phyloP scores from a whole-genome alignment of 2,113 vertebrate species.

The Hippotragus niger region DNA sequence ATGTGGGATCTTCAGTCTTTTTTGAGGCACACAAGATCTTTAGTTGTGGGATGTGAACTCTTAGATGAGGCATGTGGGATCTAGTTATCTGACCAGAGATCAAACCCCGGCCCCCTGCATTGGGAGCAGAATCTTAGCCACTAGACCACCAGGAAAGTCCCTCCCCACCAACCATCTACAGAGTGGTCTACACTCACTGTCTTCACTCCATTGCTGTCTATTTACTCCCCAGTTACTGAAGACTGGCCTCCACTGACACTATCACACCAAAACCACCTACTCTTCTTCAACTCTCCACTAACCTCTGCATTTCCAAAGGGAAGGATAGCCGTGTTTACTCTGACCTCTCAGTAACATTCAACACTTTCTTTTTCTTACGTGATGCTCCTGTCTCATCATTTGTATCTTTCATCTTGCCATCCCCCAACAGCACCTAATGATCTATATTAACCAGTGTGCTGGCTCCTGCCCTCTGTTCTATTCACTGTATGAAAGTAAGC shows the following conservation, averaged over 20 bases:
- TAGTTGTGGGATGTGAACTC: background rate
- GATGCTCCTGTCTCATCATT: background rate
- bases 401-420: background rate
- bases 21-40: background rate
- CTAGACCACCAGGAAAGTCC: background rate
- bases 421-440: background rate
- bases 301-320: background rate
- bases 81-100: background rate
- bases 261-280: background rate
- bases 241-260: background rate
- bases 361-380: background rate
- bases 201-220: background rate
- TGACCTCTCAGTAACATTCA: background rate
- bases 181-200: background rate
- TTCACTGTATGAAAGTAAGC: no score
- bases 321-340: background rate
- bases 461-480: background rate
- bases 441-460: background rate
- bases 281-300: background rate
- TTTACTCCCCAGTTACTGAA: background rate
- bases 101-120: background rate
- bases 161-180: background rate
- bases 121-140: background rate
- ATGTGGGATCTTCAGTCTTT: background rate
- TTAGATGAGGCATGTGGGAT: background rate